phyloP scores from a whole-genome alignment of 2,113 vertebrate genomes.

The Nyctereutes procyonoides region DNA sequence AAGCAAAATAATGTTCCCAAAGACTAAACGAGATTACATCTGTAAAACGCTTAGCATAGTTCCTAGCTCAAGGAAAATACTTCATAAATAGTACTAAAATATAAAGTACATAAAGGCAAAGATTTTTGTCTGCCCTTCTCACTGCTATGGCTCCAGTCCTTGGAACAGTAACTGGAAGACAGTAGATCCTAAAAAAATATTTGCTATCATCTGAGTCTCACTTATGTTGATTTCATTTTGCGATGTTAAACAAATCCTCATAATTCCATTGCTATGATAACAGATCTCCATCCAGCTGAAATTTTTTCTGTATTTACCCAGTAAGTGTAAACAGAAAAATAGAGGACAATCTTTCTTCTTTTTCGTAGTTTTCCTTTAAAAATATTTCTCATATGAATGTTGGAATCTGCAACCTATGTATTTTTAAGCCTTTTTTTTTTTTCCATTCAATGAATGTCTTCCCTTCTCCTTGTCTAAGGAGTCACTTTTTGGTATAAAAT shows the following conservation, averaged over 20 bases:
- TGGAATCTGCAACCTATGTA: background rate
- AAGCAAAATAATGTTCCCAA: background rate
- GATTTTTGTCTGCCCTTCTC: background rate
- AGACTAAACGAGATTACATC: background rate
- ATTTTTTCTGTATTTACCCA: background rate
- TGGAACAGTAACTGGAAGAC: background rate
- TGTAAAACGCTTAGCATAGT: background rate
- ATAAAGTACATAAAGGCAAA: background rate
- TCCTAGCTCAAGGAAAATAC: background rate
- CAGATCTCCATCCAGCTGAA: background rate
- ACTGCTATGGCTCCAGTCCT: background rate
- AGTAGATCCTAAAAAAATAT: constrained; percentile 2
- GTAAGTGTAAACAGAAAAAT: background rate
- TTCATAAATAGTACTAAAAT: background rate
- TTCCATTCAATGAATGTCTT: constrained; percentile 9
- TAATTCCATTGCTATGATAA: background rate
- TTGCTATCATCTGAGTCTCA: background rate
- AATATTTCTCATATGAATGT: background rate
- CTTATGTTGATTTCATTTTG: constrained; percentile 10
- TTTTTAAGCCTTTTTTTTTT: background rate
- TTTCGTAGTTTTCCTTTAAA: background rate
- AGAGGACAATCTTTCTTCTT: background rate
- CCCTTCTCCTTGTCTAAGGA: constrained; percentile 8
- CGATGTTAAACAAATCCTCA: background rate
- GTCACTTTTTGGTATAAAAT: background rate